A percentile compares a stretch with the other conserved stretches of the same genome.
Conservation (phyloP, 2,797 vertebrate species). For the Numenius phaeopus region DNA sequence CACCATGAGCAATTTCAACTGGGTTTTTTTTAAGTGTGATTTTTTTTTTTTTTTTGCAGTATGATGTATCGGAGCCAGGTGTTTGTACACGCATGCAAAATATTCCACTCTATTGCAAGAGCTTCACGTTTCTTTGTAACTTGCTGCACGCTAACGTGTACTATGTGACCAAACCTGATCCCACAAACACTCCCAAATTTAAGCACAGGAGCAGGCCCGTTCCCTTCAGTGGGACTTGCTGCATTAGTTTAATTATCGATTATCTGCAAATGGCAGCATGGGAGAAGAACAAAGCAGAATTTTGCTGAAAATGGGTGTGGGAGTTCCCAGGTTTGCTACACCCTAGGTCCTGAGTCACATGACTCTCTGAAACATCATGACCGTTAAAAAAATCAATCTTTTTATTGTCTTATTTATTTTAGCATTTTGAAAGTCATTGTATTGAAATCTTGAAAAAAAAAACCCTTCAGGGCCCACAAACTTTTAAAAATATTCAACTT, state of each 20-base stretch:
- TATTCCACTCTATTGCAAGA: conserved; percentile 4
- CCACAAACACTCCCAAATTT: not conserved
- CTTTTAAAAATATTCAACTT: not conserved
- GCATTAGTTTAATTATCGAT: not conserved
- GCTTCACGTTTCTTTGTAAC: not conserved
- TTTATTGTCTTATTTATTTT: not conserved
- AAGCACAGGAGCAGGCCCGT: not conserved
- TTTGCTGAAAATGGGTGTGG: not conserved
- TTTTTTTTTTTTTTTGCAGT: not conserved
- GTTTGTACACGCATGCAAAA: not conserved
- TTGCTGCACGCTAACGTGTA: not conserved
- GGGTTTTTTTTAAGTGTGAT: not conserved
- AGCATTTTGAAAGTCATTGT: not conserved
- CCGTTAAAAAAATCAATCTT: not conserved
- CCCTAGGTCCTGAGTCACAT: not conserved
- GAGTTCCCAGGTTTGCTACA: not conserved
- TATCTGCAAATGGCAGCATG: not conserved
- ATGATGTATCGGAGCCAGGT: not conserved
- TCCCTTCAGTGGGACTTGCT: not conserved
- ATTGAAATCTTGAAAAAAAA: not conserved
- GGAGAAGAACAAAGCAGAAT: conserved; percentile 4
- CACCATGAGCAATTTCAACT: not conserved
- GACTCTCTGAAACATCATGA: not conserved
- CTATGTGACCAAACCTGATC: conserved; percentile 30
- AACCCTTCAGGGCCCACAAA: not conserved